phyloP scores from a whole-genome alignment of 2,113 vertebrate genomes.

The Bambusicola thoracicus region DNA sequence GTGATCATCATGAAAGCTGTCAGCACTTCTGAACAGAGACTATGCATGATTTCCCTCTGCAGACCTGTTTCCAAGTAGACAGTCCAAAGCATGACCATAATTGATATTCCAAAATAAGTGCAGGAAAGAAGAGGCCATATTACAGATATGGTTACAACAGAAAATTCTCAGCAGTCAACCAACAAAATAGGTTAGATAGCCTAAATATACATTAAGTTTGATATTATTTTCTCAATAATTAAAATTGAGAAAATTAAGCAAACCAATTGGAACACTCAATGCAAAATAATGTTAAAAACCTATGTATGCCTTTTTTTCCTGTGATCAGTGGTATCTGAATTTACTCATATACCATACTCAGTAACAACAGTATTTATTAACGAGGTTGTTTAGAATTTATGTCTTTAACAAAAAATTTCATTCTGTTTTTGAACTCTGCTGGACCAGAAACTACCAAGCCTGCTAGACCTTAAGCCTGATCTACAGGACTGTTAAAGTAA shows the following conservation, averaged over 20 bases:
- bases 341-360: background rate
- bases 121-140: background rate
- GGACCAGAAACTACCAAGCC: background rate
- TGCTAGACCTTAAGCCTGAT: background rate
- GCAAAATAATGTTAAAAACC: background rate
- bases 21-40: background rate
- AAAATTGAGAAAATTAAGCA: too few species aligned
- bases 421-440: background rate
- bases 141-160: background rate
- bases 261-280: background rate
- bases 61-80: background rate
- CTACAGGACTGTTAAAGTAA: conserved; percentile 13
- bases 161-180: background rate
- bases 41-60: background rate
- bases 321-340: background rate
- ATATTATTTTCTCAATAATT: background rate
- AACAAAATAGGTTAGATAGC: background rate
- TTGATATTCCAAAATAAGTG: background rate
- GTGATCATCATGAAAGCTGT: background rate
- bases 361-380: background rate
- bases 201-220: background rate
- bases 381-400: background rate
- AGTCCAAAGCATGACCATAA: background rate
- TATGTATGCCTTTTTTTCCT: background rate
- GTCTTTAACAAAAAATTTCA: background rate